phyloP scores from a whole-genome alignment of 2,797 vertebrate genomes.

The Aplochiton taeniatus region DNA sequence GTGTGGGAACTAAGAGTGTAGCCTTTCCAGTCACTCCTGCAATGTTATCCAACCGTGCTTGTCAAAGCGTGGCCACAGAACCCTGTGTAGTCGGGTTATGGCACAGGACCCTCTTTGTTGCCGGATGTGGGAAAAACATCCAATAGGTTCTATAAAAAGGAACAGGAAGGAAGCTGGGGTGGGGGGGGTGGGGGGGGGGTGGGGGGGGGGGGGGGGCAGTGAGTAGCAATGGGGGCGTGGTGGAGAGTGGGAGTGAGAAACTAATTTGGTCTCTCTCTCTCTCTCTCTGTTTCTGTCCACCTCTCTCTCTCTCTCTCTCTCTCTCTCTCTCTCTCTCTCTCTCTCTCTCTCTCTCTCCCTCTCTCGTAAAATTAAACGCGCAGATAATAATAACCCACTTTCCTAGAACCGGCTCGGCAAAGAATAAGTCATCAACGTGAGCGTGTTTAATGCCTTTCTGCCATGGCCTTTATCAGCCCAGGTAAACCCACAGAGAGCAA shows the following conservation, averaged over 20 bases:
- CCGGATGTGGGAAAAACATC: conserved; percentile 96
- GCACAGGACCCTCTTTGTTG: conserved; percentile 95
- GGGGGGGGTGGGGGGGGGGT: conserved; percentile 86
- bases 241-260: conserved; percentile 86
- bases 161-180: conserved; percentile 97
- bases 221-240: conserved; percentile 83
- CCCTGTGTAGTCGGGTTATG: conserved; percentile 72
- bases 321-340: conserved; percentile 20
- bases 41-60: not conserved
- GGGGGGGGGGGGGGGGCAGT: conserved; percentile 85
- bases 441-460: no score
- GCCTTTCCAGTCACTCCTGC: no score
- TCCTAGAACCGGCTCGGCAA: no score
- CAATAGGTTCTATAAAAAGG: conserved; percentile 94
- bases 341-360: no score
- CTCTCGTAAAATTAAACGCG: no score
- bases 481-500: no score
- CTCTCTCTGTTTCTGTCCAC: not conserved
- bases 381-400: no score
- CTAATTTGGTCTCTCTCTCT: conserved; percentile 82
- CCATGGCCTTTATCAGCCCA: no score
- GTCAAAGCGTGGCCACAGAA: conserved; percentile 57
- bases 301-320: conserved; percentile 64
- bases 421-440: no score
- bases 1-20: no score